Percentiles rank a stretch among this genome's conserved stretches.
phyloP scores from a whole-genome alignment of 2,888 invertebrate species.

The Lobophora halterata region DNA sequence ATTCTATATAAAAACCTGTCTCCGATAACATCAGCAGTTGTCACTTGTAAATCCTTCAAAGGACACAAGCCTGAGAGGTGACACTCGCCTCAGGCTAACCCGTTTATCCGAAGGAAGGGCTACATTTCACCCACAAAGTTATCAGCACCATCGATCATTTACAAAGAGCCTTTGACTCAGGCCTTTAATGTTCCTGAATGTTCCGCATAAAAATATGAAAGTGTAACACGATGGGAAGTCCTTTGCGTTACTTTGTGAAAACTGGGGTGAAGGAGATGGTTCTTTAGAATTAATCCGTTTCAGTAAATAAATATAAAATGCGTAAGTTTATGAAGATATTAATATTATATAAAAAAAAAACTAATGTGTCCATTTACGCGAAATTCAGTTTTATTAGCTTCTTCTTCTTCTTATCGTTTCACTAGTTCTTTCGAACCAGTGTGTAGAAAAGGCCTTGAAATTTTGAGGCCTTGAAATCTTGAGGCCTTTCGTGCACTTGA shows the following conservation, averaged over 20 bases:
- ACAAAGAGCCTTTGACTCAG: conserved; percentile 49
- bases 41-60: conserved; percentile 28
- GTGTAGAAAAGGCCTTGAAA: too few relatives aligned
- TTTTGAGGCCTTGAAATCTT: too few relatives aligned
- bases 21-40: conserved; percentile 23
- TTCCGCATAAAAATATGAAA: conserved; percentile 27
- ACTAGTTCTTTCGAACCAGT: too few relatives aligned
- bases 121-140: conserved; percentile 59
- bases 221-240: conserved; percentile 31
- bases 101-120: conserved; percentile 58
- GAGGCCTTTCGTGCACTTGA: too few relatives aligned
- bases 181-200: conserved; percentile 37
- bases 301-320: conserved; percentile 8
- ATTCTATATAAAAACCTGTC: background rate
- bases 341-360: too few relatives aligned
- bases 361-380: too few relatives aligned
- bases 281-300: conserved; percentile 8
- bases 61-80: conserved; percentile 43
- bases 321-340: too few relatives aligned
- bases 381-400: too few relatives aligned
- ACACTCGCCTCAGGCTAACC: conserved; percentile 67
- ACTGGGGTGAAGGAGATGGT: too few relatives aligned
- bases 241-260: too few relatives aligned
- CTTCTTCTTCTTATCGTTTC: too few relatives aligned
- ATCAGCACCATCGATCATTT: conserved; percentile 72